Percentiles rank a stretch among this genome's conserved stretches.
Evolutionary conservation across 2,797 vertebrate species (phyloP).

Genomic region (Moxostoma hubbsi): DNA sequence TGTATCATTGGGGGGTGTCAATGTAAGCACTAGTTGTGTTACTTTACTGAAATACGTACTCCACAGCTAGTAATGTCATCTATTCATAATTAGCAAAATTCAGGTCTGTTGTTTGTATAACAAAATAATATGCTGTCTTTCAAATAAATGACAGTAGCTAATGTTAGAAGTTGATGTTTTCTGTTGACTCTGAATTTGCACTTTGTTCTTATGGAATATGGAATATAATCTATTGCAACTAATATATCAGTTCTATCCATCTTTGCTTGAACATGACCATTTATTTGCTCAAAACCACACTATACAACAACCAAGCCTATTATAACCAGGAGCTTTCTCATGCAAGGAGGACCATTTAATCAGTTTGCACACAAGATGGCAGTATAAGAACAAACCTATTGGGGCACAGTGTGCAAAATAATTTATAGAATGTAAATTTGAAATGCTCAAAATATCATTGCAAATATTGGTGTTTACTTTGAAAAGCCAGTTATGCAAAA

Average conservation of each 20-base stretch:
- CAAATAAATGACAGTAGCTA: constrained; percentile 69
- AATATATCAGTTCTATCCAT: not conserved
- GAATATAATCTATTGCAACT: not conserved
- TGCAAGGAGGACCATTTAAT: not conserved
- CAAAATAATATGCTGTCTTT: constrained; percentile 63
- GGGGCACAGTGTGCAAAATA: not conserved
- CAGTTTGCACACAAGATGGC: constrained; percentile 19
- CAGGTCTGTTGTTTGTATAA: constrained; percentile 57
- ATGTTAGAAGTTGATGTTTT: constrained; percentile 24
- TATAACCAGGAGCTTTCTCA: not conserved
- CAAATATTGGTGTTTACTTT: too few relatives aligned
- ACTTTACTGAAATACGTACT: constrained; percentile 38
- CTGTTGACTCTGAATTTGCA: not conserved
- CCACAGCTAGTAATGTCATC: constrained; percentile 51
- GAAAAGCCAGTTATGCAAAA: too few relatives aligned
- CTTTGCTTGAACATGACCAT: not conserved
- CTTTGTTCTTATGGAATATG: not conserved
- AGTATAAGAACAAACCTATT: not conserved
- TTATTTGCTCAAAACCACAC: not conserved
- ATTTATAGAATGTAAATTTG: not conserved
- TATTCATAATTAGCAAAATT: constrained; percentile 58
- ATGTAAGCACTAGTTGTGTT: constrained; percentile 25
- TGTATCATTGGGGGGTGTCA: too few relatives aligned
- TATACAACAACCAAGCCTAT: not conserved
- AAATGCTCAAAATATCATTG: not conserved